Conservation (phyloP, 37 sponge, comb jelly and placozoan genomes). For the Agelas oroides region DNA sequence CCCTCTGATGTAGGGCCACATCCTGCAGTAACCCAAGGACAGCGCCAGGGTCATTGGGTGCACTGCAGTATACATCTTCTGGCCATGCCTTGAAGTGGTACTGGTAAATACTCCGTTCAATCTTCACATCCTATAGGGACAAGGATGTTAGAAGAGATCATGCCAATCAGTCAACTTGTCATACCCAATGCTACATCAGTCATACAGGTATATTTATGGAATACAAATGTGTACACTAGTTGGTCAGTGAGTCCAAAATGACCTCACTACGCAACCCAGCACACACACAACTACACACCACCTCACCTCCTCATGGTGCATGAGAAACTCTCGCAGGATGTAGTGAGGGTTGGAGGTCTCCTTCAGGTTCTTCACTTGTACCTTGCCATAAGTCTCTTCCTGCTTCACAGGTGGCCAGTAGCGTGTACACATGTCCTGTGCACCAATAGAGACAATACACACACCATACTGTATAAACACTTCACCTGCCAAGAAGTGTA, state of each 20-base stretch:
- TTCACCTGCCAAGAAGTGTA: too few relatives aligned
- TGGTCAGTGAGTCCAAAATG: too few relatives aligned
- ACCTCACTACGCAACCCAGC: too few relatives aligned
- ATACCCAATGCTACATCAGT: too few relatives aligned
- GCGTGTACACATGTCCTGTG: conserved; percentile 89
- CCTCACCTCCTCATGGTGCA: conserved; percentile 40
- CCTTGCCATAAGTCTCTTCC: conserved; percentile 30
- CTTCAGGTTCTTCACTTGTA: conserved; percentile 42
- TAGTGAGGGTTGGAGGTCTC: conserved; percentile 74
- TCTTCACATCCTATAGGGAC: conserved; percentile 13
- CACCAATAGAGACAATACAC: too few relatives aligned
- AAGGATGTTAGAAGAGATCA: too few relatives aligned
- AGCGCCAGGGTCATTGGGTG: conserved; percentile 85
- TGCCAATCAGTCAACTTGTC: too few relatives aligned
- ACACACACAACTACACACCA: too few relatives aligned
- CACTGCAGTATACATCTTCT: conserved; percentile 93
- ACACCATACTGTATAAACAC: too few relatives aligned
- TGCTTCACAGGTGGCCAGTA: conserved; percentile 83
- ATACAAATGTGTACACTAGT: too few relatives aligned
- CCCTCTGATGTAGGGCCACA: conserved; percentile 68
- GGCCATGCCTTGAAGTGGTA: conserved; percentile 95
- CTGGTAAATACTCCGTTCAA: conserved; percentile 49
- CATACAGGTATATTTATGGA: too few relatives aligned
- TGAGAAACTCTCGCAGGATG: conserved; percentile 72
- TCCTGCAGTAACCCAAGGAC: conserved; percentile 81